These are phyloP conservation scores for Proteles cristata DNA, from an alignment of 2,113 vertebrate species.

Conservation along the genomic window DNA sequence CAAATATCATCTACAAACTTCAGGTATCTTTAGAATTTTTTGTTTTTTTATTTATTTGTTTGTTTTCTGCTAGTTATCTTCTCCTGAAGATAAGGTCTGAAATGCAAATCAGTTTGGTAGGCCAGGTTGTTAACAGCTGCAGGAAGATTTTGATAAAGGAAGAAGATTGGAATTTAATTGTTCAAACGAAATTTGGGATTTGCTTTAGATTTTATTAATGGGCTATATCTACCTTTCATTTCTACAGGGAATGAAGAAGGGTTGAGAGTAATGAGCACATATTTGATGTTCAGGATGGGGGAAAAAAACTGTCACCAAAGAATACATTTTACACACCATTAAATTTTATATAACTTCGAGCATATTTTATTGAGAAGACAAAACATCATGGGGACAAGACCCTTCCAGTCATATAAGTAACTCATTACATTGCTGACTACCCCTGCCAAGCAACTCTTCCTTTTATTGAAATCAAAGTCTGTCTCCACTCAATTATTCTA, in stretches of 20 bases:
- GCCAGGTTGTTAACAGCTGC: not conserved
- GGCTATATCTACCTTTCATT: not conserved
- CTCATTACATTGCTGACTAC: not conserved
- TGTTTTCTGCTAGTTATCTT: not conserved
- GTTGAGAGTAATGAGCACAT: not conserved
- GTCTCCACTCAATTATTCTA: not conserved
- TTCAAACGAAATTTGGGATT: conserved; percentile 26
- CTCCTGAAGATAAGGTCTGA: not conserved
- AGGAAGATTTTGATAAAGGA: conserved; percentile 6
- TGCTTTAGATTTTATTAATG: not conserved
- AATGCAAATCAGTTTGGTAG: not conserved
- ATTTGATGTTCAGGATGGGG: not conserved
- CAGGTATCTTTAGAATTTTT: not conserved
- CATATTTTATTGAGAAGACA: conserved; percentile 38
- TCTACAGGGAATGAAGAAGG: not conserved
- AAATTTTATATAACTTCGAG: not conserved
- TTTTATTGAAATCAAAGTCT: not conserved
- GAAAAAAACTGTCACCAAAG: not conserved
- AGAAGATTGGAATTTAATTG: conserved; percentile 13
- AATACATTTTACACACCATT: not conserved
- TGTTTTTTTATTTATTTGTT: not conserved
- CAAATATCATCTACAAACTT: not conserved
- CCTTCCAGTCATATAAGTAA: not conserved
- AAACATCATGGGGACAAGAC: not conserved
- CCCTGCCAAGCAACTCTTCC: not conserved